phyloP scores from a whole-genome alignment of 1,140 invertebrate genomes.

The Cardiocondyla obscurior region DNA sequence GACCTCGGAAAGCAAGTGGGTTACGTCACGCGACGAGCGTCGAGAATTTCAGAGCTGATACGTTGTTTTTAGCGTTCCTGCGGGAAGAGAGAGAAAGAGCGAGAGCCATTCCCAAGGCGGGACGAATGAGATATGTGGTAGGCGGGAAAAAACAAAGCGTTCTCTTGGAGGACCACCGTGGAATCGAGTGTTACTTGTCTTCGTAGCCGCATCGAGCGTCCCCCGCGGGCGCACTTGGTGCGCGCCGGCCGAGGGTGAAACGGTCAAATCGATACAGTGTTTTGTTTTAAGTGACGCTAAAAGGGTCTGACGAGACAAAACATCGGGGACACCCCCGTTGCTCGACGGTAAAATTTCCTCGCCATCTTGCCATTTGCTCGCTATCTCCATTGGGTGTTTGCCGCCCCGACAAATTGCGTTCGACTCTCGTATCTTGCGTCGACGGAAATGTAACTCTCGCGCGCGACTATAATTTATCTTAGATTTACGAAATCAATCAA shows the following conservation, averaged over 20 bases:
- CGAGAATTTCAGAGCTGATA: conserved; percentile 28
- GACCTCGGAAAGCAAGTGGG: conserved; percentile 18
- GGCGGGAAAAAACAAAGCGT: conserved; percentile 73
- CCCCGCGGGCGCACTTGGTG: conserved; percentile 63
- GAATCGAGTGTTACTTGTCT: conserved; percentile 81
- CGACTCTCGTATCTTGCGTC: conserved; percentile 2
- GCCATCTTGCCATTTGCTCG: neutral
- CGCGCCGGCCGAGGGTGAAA: conserved; percentile 64
- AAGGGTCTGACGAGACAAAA: conserved; percentile 70
- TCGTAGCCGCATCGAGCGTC: conserved; percentile 61
- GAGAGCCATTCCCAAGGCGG: conserved; percentile 32
- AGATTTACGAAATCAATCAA: neutral
- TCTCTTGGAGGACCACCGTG: conserved; percentile 65
- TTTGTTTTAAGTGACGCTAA: conserved; percentile 74
- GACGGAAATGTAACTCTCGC: neutral
- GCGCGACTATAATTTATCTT: neutral
- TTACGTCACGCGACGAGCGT: conserved; percentile 1
- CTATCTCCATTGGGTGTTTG: conserved; percentile 20
- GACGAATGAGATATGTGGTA: conserved; percentile 50
- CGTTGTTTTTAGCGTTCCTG: conserved; percentile 34
- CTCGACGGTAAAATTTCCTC: conserved; percentile 37
- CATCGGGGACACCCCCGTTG: conserved; percentile 18
- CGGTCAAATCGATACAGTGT: conserved; percentile 77
- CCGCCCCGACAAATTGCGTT: conserved; percentile 31
- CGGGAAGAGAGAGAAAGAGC: neutral